Conservation (phyloP, 2,113 vertebrate genomes). For the Oxygymnocypris stewartii region DNA sequence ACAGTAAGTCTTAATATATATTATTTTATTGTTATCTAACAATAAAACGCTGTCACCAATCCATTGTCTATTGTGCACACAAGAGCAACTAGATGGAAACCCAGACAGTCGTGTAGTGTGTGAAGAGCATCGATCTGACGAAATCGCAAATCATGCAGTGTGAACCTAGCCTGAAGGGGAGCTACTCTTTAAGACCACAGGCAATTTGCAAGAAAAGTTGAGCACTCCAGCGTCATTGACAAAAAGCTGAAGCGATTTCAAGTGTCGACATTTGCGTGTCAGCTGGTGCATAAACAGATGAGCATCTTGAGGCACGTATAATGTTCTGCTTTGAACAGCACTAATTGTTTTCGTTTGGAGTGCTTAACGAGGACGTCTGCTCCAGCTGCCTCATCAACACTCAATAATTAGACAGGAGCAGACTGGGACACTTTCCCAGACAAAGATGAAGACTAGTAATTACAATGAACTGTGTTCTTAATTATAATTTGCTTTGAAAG, state of each 20-base stretch:
- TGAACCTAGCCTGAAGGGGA: neutral
- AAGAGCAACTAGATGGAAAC: too few relatives aligned
- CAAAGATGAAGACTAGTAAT: slow-evolving; percentile 18
- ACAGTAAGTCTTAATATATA: too few relatives aligned
- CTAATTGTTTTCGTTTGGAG: slow-evolving; percentile 64
- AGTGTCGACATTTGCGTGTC: slow-evolving; percentile 20
- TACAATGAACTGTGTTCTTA: slow-evolving; percentile 5
- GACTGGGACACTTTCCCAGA: slow-evolving; percentile 5
- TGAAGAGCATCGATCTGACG: neutral
- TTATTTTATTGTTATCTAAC: too few relatives aligned
- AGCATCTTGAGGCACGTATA: slow-evolving; percentile 27
- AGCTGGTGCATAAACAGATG: slow-evolving; percentile 32
- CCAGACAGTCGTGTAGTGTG: neutral
- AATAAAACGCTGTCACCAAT: too few relatives aligned
- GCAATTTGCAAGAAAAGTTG: neutral
- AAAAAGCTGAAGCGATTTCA: neutral
- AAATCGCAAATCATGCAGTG: neutral
- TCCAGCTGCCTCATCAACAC: slow-evolving; percentile 52
- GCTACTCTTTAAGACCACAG: neutral
- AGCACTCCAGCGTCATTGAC: neutral
- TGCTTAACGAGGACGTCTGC: slow-evolving; percentile 47
- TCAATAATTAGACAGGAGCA: slow-evolving; percentile 60
- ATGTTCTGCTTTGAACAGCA: slow-evolving; percentile 58
- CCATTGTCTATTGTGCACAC: too few relatives aligned
- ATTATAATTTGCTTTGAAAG: slow-evolving; percentile 24